Conservation (phyloP, 1,140 invertebrate genomes). For the Apis florea region DNA sequence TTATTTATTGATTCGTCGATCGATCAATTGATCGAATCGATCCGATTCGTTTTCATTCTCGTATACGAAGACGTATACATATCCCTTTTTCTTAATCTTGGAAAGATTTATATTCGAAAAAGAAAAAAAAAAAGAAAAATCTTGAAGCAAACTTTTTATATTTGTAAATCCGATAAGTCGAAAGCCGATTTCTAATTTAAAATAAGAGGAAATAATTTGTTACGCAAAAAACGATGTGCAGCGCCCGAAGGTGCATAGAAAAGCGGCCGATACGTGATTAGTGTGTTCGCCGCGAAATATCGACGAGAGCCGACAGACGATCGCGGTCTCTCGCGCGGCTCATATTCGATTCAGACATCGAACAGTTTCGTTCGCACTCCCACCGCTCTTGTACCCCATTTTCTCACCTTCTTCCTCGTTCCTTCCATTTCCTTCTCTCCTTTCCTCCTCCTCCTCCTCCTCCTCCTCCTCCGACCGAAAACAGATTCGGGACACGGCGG, state of each 20-base stretch:
- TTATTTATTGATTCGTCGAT: too few relatives aligned
- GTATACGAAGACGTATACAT: too few relatives aligned
- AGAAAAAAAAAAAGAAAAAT: too few relatives aligned
- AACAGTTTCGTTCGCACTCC: conserved; percentile 48
- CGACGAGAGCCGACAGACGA: conserved; percentile 21
- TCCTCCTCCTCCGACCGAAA: conserved; percentile 55
- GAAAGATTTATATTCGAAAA: too few relatives aligned
- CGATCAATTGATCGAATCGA: too few relatives aligned
- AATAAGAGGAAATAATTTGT: conserved; percentile 44
- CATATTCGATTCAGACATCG: conserved; percentile 67
- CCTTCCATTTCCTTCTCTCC: not conserved
- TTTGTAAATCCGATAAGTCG: not conserved
- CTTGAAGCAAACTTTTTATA: too few relatives aligned
- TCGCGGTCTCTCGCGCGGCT: conserved; percentile 30
- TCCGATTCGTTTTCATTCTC: too few relatives aligned
- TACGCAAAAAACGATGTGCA: not conserved
- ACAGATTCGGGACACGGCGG: conserved; percentile 72
- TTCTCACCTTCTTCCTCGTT: conserved; percentile 1
- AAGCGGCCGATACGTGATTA: conserved; percentile 53
- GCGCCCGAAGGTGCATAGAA: conserved; percentile 46
- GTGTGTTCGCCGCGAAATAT: conserved; percentile 43
- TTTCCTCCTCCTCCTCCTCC: not conserved
- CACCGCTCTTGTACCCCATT: conserved; percentile 54
- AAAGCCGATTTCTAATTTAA: conserved; percentile 49
- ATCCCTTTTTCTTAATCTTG: too few relatives aligned